Percentiles rank a stretch among this genome's conserved stretches.
Conservation (phyloP, 1,140 invertebrate species). For the Bombus balteatus region DNA sequence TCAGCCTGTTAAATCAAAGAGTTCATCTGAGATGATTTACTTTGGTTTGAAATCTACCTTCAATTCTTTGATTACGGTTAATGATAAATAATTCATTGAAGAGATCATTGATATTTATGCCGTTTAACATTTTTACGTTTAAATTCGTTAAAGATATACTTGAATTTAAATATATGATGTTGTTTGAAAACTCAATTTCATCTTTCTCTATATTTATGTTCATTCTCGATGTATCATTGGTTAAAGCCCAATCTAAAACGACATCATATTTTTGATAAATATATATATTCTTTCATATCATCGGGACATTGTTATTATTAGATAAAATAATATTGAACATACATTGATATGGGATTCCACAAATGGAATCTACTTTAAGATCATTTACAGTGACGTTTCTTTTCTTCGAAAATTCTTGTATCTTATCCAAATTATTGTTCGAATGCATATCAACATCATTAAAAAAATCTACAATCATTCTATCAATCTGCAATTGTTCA, state of each 20-base stretch:
- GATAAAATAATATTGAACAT: slow-evolving; percentile 12
- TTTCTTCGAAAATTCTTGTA: slow-evolving; percentile 34
- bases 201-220: slow-evolving; percentile 6
- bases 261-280: neutral
- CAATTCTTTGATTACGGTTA: slow-evolving; percentile 62
- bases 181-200: slow-evolving; percentile 52
- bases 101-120: slow-evolving; percentile 49
- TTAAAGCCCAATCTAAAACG: slow-evolving; percentile 66
- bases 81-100: slow-evolving; percentile 62
- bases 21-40: neutral
- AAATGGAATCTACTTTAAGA: slow-evolving; percentile 66
- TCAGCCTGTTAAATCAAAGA: neutral
- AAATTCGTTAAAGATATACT: slow-evolving; percentile 54
- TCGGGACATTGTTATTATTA: neutral
- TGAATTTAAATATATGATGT: slow-evolving; percentile 57
- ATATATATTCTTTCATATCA: neutral
- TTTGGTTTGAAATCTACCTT: slow-evolving; percentile 51
- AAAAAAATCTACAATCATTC: slow-evolving; percentile 51
- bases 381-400: slow-evolving; percentile 48
- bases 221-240: slow-evolving; percentile 40
- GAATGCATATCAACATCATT: slow-evolving; percentile 46
- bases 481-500: slow-evolving; percentile 56
- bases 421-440: neutral
- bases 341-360: slow-evolving; percentile 62
- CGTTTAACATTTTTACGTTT: slow-evolving; percentile 52